Percentiles rank a stretch among this genome's conserved stretches.
phyloP scores from a whole-genome alignment of 2,113 vertebrate species.

The Syngnathus typhle region DNA sequence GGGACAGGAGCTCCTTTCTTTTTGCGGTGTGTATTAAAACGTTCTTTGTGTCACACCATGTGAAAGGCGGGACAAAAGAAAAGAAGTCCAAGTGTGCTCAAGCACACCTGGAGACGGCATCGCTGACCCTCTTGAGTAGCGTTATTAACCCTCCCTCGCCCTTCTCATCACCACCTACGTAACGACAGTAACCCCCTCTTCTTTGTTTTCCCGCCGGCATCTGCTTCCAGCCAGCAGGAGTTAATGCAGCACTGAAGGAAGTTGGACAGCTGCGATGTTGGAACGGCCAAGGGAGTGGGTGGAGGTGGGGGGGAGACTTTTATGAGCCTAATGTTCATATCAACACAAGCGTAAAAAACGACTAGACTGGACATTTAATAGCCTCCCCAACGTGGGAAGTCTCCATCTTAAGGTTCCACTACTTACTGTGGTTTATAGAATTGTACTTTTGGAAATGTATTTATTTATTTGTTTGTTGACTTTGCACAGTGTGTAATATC shows the following conservation, averaged over 20 bases:
- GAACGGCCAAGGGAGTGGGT: slow-evolving; percentile 15
- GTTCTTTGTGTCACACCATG: neutral
- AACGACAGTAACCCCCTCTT: neutral
- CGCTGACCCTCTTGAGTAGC: slow-evolving; percentile 38
- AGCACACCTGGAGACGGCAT: slow-evolving; percentile 50
- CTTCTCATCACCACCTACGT: neutral
- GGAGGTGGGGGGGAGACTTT: slow-evolving; percentile 8
- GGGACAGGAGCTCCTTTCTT: neutral
- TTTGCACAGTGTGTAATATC: no score
- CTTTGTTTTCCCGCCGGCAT: slow-evolving; percentile 54
- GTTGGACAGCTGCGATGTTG: slow-evolving; percentile 38
- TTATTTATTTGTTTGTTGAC: no score
- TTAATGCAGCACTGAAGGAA: slow-evolving; percentile 46
- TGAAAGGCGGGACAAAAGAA: slow-evolving; percentile 5
- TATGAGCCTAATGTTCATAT: slow-evolving; percentile 8
- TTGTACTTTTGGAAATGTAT: no score
- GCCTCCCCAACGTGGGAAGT: no score
- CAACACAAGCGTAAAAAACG: neutral
- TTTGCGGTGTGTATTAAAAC: neutral
- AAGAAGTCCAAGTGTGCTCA: slow-evolving; percentile 48
- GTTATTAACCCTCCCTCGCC: slow-evolving; percentile 44
- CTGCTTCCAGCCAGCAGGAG: slow-evolving; percentile 48
- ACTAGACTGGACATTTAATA: no score
- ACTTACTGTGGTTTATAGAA: no score
- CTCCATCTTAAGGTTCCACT: no score